phyloP scores from a whole-genome alignment of 1,140 invertebrate species.

The Diorhabda elongata region DNA sequence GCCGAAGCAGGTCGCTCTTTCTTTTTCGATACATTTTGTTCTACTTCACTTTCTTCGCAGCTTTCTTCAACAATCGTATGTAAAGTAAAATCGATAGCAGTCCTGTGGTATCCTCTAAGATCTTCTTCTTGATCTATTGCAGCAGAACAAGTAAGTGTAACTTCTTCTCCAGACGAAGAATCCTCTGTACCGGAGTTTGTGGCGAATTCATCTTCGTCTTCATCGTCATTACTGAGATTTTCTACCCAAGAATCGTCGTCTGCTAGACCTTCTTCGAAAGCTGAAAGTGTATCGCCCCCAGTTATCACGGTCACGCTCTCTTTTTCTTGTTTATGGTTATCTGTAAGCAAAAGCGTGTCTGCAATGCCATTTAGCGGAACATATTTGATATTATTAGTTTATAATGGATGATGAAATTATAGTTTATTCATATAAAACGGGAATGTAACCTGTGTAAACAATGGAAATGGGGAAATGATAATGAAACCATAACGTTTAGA shows the following conservation, averaged over 20 bases:
- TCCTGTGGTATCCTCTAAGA: conserved; percentile 71
- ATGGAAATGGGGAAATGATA: too few relatives aligned
- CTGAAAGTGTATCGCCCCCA: conserved; percentile 60
- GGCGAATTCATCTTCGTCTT: conserved; percentile 62
- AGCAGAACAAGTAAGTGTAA: conserved; percentile 50
- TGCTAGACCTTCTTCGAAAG: conserved; percentile 74
- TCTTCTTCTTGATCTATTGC: conserved; percentile 71
- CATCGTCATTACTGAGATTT: conserved; percentile 72
- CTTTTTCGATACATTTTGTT: conserved; percentile 54
- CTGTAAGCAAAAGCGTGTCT: conserved; percentile 29
- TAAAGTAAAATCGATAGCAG: conserved; percentile 81
- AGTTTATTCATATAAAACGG: too few relatives aligned
- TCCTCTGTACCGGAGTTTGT: conserved; percentile 54
- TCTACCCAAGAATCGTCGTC: conserved; percentile 87
- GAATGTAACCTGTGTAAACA: too few relatives aligned
- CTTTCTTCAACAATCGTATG: conserved; percentile 93
- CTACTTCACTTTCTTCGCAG: conserved; percentile 84
- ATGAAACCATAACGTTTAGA: too few relatives aligned
- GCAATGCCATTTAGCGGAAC: conserved; percentile 46
- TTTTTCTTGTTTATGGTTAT: conserved; percentile 30
- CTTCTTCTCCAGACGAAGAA: conserved; percentile 57
- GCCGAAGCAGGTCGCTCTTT: conserved; percentile 63
- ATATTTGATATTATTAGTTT: not conserved
- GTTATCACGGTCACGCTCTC: conserved; percentile 60
- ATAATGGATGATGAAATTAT: not conserved